Evolutionary conservation across 2,113 vertebrate genomes (phyloP).

Genomic region (Uropsilus gracilis): DNA sequence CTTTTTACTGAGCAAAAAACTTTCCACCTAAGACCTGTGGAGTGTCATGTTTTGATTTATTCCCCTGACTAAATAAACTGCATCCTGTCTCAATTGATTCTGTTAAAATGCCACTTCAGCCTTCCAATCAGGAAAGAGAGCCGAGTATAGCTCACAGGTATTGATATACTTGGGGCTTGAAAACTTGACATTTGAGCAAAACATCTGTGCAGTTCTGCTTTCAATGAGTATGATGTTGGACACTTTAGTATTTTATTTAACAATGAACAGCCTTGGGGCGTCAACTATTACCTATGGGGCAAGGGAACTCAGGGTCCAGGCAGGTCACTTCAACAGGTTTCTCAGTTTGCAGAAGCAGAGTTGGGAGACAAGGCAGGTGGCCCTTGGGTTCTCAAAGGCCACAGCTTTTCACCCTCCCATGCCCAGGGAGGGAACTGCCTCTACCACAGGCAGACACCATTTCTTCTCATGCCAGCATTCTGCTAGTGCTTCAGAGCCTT

Average conservation of each 20-base stretch:
- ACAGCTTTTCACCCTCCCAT: not conserved
- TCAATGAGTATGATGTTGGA: not conserved
- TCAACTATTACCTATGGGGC: not conserved
- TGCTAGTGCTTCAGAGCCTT: not conserved
- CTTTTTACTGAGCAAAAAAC: not conserved
- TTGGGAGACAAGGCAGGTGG: not conserved
- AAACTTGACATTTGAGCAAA: slow-evolving; percentile 8
- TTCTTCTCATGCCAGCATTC: not conserved
- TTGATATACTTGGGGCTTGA: not conserved
- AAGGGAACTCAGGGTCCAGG: not conserved
- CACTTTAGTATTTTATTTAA: not conserved
- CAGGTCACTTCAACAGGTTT: not conserved
- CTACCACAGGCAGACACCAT: not conserved
- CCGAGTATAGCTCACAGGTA: not conserved
- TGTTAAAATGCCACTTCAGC: not conserved
- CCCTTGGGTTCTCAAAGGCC: not conserved
- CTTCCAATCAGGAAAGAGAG: slow-evolving; percentile 24
- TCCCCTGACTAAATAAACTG: not conserved
- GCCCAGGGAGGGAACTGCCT: not conserved
- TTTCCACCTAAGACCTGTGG: not conserved
- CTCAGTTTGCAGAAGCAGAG: not conserved
- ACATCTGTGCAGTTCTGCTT: slow-evolving; percentile 2
- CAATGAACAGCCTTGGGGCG: slow-evolving; percentile 20
- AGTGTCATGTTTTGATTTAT: not conserved
- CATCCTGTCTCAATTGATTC: not conserved